A percentile compares a stretch with the other conserved stretches of the same genome.
Conservation (phyloP, 2,888 invertebrate genomes). For the Iselma pallidipennis region DNA sequence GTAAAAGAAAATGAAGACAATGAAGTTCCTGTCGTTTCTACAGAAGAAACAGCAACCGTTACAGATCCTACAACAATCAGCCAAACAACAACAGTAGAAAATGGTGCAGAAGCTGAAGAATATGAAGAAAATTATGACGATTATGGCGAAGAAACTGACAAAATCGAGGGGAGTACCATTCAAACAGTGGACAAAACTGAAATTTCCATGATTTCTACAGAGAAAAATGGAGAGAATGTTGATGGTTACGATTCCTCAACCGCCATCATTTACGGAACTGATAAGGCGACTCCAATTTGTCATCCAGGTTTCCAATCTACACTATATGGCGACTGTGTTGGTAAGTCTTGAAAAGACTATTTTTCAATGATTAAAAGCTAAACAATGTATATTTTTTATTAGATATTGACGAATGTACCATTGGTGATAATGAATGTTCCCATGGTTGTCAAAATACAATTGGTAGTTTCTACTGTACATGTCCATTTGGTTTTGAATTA, state of each 20-base stretch:
- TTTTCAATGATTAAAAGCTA: no score
- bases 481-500: no score
- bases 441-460: constrained; percentile 60
- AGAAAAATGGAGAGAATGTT: background rate
- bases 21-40: background rate
- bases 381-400: no score
- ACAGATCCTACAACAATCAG: constrained; percentile 12
- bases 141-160: background rate
- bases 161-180: background rate
- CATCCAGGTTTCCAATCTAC: constrained; percentile 13
- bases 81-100: constrained; percentile 4
- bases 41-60: background rate
- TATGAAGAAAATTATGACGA: background rate
- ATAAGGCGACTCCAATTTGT: background rate
- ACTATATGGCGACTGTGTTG: background rate
- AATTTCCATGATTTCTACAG: background rate
- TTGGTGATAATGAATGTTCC: constrained; percentile 56
- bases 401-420: constrained; percentile 55
- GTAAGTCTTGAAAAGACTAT: no score
- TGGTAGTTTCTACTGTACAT: constrained; percentile 63
- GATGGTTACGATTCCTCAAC: background rate
- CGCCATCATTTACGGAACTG: background rate
- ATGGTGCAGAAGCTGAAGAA: background rate
- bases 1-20: background rate
- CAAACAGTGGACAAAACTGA: background rate